These are phyloP conservation scores for Erynnis tages DNA, from an alignment of 2,888 invertebrate genomes.

Conservation along the genomic window DNA sequence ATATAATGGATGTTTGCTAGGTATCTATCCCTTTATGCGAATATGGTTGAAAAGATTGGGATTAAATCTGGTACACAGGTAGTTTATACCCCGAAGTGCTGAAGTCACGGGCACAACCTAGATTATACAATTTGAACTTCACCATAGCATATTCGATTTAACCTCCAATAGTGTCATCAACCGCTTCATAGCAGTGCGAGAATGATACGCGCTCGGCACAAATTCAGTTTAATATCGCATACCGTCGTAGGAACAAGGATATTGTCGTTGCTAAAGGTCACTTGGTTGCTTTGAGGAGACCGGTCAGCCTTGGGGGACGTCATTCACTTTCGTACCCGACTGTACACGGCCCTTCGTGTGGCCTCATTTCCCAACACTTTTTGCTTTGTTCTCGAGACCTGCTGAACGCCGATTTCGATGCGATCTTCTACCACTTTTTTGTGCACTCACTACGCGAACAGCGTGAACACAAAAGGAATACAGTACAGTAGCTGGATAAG, in stretches of 20 bases:
- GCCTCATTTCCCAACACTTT: conserved; percentile 71
- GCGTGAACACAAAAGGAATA: conserved; percentile 11
- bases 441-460: conserved; percentile 2
- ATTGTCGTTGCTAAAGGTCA: conserved; percentile 76
- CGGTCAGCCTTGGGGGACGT: conserved; percentile 75
- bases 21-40: too few relatives aligned
- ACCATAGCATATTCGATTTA: not conserved
- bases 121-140: not conserved
- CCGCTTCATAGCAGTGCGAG: conserved; percentile 7
- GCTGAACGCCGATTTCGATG: conserved; percentile 33
- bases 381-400: conserved; percentile 56
- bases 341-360: conserved; percentile 68
- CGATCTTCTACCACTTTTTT: conserved; percentile 13
- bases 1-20: too few relatives aligned
- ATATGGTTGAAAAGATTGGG: too few relatives aligned
- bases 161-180: conserved; percentile 3
- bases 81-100: too few relatives aligned
- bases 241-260: conserved; percentile 70
- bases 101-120: too few relatives aligned
- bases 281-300: conserved; percentile 75
- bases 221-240: conserved; percentile 58
- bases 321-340: conserved; percentile 74
- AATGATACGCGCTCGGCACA: conserved; percentile 32
- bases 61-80: too few relatives aligned
- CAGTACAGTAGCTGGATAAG: conserved; percentile 7